Base-by-base conservation (phyloP, 1,140 invertebrate species). In the Drosophila eugracilis region DNA sequence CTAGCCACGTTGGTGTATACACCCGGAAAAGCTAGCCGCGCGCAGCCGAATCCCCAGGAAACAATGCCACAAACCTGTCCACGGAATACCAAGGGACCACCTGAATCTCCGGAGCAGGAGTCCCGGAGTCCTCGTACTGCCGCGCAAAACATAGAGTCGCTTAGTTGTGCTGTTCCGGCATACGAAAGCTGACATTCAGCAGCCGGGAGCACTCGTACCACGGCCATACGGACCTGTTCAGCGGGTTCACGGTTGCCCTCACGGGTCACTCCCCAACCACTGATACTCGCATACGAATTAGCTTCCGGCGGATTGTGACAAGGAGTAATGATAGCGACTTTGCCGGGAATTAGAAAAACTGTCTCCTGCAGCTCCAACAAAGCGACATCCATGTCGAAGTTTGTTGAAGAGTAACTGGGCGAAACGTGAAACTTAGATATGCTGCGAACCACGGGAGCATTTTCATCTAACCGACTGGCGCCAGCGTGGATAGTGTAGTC, bases 1-100 rank as follows among this genome's bases (percentile, higher is more conserved):
- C 85, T 91, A 17, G 95, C 94, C 1, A 97, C 94, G 67, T 94
- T 93, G 0, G 96, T 96, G 83, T 97, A 97, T 0, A 97, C 95
- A 10, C 96, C 96, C 2, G 96, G 96, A 86, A 94, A 95, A 2
- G 93, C 92, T 0, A 93, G 85, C 34, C 94, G 92, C 0, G 94
- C 96, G 85, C 96, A 97, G 5, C 90, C 90, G 14, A 91, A 85
- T 44, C 90, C 90, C 90, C 90, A 91, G 2, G 95, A 96, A 0
- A 95, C 94, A 45, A 96, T 92, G 30, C 95, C 95, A 26, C 94
- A 92, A 1, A 94, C 83, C 39, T 91, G 79, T 2, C 92, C 92
- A 12, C 92, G 84, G 28, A 92, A 85, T 0, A 94, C 93, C 3
- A 94, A 73, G 4, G 94, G 94, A 14, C 94, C 94, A 24, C 95